phyloP scores from a whole-genome alignment of 2,113 vertebrate genomes.

The Ageneiosus marmoratus region DNA sequence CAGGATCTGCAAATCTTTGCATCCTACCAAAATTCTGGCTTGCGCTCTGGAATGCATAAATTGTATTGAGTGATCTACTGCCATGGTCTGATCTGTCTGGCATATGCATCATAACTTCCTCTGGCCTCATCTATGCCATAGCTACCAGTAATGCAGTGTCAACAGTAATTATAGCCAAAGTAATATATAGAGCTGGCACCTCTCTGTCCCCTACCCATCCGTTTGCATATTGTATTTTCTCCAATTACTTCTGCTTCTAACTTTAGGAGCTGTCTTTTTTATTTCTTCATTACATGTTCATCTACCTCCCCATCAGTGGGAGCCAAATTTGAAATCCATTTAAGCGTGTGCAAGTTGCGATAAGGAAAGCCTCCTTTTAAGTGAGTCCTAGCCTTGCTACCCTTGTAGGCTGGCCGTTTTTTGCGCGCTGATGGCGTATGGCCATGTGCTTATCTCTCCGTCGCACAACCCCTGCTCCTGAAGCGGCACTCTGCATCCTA shows the following conservation, averaged over 20 bases:
- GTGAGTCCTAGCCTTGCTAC: conserved; percentile 42
- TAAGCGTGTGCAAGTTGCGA: conserved; percentile 52
- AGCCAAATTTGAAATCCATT: conserved; percentile 54
- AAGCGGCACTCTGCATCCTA: conserved; percentile 43
- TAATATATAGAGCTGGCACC: neutral
- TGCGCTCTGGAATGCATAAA: conserved; percentile 30
- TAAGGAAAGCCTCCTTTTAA: conserved; percentile 52
- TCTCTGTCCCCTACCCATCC: neutral
- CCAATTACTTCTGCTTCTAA: conserved; percentile 18
- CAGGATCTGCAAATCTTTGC: neutral
- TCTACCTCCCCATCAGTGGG: conserved; percentile 39
- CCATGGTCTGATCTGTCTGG: conserved; percentile 7
- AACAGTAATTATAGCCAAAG: conserved; percentile 33
- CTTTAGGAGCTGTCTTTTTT: conserved; percentile 35
- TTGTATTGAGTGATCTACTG: conserved; percentile 35
- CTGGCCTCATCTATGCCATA: conserved; percentile 7
- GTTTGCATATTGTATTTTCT: conserved; percentile 21
- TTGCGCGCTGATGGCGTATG: conserved; percentile 43
- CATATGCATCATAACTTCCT: conserved; percentile 40
- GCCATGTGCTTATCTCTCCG: conserved; percentile 53
- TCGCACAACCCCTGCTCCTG: conserved; percentile 53
- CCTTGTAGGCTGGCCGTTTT: conserved; percentile 34
- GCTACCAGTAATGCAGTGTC: conserved; percentile 26
- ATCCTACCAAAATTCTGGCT: conserved; percentile 34
- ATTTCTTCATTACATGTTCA: conserved; percentile 30